These are phyloP conservation scores for Pseudomyrmex concolor DNA, from an alignment of 1,140 invertebrate species.

Conservation along the genomic window DNA sequence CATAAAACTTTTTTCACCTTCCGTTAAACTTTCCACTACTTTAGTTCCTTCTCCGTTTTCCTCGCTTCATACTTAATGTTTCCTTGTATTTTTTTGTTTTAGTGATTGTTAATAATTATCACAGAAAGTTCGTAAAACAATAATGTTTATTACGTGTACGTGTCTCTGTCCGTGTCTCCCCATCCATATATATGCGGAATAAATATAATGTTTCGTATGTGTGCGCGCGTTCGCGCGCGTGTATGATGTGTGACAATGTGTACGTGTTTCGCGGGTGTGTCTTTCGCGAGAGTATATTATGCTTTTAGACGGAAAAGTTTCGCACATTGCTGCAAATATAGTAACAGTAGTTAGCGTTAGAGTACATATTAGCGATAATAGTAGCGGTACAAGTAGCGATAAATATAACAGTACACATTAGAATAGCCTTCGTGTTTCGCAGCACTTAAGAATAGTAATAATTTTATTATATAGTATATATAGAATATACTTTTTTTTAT, in stretches of 20 bases:
- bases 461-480: slow-evolving; percentile 57
- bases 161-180: slow-evolving; percentile 22
- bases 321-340: slow-evolving; percentile 66
- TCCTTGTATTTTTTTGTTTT: slow-evolving; percentile 66
- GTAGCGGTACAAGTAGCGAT: slow-evolving; percentile 72
- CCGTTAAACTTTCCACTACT: slow-evolving; percentile 24
- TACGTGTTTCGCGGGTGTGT: slow-evolving; percentile 8
- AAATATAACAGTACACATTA: slow-evolving; percentile 69
- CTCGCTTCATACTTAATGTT: slow-evolving; percentile 63
- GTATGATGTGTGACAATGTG: slow-evolving; percentile 2
- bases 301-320: slow-evolving; percentile 65
- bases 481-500: slow-evolving; percentile 63
- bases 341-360: slow-evolving; percentile 70
- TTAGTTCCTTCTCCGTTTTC: slow-evolving; percentile 26
- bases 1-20: slow-evolving; percentile 43
- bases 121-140: slow-evolving; percentile 85
- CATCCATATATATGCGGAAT: neutral
- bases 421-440: slow-evolving; percentile 62
- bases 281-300: slow-evolving; percentile 49
- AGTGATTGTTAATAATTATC: slow-evolving; percentile 86
- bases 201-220: no score
- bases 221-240: no score
- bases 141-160: slow-evolving; percentile 75
- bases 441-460: slow-evolving; percentile 70
- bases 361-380: slow-evolving; percentile 66